Evolutionary conservation across 2,113 vertebrate species (phyloP).

Genomic region (Parus major): DNA sequence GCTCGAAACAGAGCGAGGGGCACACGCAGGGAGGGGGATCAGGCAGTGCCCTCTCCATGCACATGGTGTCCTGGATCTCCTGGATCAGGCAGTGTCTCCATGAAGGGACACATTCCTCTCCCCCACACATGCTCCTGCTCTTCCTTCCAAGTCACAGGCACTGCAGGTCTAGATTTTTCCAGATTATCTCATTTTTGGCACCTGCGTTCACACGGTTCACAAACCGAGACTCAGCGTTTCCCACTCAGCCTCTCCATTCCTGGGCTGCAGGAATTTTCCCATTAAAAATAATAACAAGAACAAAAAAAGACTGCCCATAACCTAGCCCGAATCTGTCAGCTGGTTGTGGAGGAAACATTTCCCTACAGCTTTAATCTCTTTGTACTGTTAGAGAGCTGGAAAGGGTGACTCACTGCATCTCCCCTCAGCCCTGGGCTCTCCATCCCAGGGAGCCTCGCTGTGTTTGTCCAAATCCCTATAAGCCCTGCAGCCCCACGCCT

Average conservation of each 20-base stretch:
- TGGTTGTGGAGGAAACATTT: conserved; percentile 62
- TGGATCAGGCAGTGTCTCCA: background rate
- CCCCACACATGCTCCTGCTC: accelerated
- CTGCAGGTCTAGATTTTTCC: conserved; percentile 20
- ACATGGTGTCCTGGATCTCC: background rate
- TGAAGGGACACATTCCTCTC: accelerated
- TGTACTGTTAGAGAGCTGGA: conserved; percentile 1
- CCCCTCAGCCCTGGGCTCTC: background rate
- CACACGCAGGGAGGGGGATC: accelerated
- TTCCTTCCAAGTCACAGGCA: background rate
- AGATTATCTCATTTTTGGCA: conserved; percentile 71
- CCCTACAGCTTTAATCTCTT: conserved; percentile 11
- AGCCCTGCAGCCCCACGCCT: background rate
- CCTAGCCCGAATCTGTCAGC: conserved; percentile 71
- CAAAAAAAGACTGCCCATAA: background rate
- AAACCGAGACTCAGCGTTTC: background rate
- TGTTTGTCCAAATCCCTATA: background rate
- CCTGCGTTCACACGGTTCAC: background rate
- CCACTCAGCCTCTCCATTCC: conserved; percentile 17
- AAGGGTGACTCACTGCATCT: conserved; percentile 30
- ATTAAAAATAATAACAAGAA: conserved; percentile 39
- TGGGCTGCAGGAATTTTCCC: conserved; percentile 3
- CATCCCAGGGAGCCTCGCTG: background rate
- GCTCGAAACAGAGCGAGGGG: background rate
- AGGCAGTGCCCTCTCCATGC: accelerated